Base-by-base conservation (phyloP, 1,140 invertebrate species). In the Drosophila gunungcola region DNA sequence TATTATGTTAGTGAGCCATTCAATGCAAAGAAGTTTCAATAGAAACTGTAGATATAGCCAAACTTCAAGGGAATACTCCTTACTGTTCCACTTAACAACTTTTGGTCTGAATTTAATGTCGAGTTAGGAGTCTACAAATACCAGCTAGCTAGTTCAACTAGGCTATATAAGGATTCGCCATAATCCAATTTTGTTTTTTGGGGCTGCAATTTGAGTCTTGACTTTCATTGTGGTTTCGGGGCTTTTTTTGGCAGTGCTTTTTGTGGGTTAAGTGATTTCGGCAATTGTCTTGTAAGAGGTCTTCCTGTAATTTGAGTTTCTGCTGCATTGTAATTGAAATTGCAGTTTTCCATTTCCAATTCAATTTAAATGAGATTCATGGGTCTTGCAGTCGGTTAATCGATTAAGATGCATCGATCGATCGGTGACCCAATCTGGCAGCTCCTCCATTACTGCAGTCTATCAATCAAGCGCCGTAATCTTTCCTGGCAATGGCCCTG, bases 401-500 rank as follows among this genome's bases (percentile, higher is more conserved):
- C 60, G 60, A 65, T 65, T 63, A 29, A 27, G 6, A 57, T 10
- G 54, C 57, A 39, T n/a, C 48, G 41, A 65, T 70, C 48, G 48
- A 45, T 45, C 25, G 61, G 38, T 12, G 45, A 11, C 32, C 13
- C 41, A 63, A 36, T 38, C 39, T 55, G 64, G 32, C 65, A 63
- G 29, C 48, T 54, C 32, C n/a, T 55, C 41, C 52, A 25, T 16
- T 49, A 12, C 54, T 43, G 58, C 58, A 42, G 60, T 39, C 51
- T 34, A 69, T 70, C 51, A 70, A 70, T 70, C 64, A 70, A 27
- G 21, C 13, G 61, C 16, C 41, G 27, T 25, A 27, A n/a, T 43
- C 51, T 62, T 32, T 32, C 27, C 38, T n/a, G 43, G 34, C 43
- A 29, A 10, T 25, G 4, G n/a, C 42, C 12, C 25, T 6, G 11